A percentile compares a stretch with the other conserved stretches of the same genome.
Evolutionary conservation across 2,113 vertebrate species (phyloP).

Genomic region (Lates calcarifer): DNA sequence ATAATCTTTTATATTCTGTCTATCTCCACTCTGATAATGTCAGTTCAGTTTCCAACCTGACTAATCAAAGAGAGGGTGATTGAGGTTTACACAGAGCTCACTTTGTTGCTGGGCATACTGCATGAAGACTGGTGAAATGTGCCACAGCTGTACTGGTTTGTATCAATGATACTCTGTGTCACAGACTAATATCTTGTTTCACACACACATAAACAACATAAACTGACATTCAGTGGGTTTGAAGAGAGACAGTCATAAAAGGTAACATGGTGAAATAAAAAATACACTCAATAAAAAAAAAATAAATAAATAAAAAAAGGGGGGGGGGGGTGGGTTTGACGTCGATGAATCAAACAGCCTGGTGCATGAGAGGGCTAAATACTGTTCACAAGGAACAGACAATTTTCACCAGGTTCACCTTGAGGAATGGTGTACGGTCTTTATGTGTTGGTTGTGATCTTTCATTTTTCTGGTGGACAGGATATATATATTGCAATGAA

Average conservation of each 20-base stretch:
- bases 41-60: slow-evolving; percentile 3
- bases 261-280: not conserved
- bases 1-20: slow-evolving; percentile 19
- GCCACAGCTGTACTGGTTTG: not conserved
- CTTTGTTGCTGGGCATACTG: not conserved
- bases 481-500: too few relatives aligned
- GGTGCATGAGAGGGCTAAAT: too few relatives aligned
- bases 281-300: too few relatives aligned
- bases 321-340: too few relatives aligned
- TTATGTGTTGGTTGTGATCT: too few relatives aligned
- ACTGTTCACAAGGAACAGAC: too few relatives aligned
- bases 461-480: too few relatives aligned
- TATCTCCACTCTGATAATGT: slow-evolving; percentile 1
- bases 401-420: not conserved
- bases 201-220: not conserved
- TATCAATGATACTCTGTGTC: not conserved
- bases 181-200: not conserved
- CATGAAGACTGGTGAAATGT: not conserved
- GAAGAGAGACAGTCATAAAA: too few relatives aligned
- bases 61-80: slow-evolving; percentile 8
- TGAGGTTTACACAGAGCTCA: slow-evolving; percentile 1
- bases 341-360: too few relatives aligned
- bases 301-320: too few relatives aligned
- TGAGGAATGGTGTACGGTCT: not conserved
- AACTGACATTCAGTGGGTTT: not conserved